Percentiles rank a stretch among this genome's conserved stretches.
These are phyloP conservation scores for Cephalopachus bancanus DNA, from an alignment of 2,797 vertebrate genomes.

Conservation along the genomic window DNA sequence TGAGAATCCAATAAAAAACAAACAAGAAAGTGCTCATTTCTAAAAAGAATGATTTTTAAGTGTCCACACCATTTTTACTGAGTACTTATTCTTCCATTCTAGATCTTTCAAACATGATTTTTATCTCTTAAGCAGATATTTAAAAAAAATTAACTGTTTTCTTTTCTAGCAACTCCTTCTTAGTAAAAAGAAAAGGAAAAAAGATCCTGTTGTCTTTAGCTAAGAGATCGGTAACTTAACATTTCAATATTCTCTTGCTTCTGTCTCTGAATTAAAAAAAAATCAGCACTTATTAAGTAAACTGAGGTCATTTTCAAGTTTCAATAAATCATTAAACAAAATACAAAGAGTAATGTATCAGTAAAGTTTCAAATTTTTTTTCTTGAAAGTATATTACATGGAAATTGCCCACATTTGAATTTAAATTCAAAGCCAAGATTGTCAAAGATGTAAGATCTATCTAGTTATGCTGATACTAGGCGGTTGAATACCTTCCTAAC, in stretches of 20 bases:
- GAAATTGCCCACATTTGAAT: constrained; percentile 40
- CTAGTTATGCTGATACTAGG: not conserved
- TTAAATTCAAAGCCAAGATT: constrained; percentile 59
- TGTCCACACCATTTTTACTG: not conserved
- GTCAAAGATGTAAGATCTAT: not conserved
- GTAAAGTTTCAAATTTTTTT: constrained; percentile 8
- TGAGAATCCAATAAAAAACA: constrained; percentile 14
- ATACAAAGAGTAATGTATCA: constrained; percentile 20
- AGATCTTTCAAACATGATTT: not conserved
- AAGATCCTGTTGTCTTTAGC: not conserved
- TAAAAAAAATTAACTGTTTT: not conserved
- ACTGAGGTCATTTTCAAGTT: constrained; percentile 52
- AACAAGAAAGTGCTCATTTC: constrained; percentile 33
- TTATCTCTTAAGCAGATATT: constrained; percentile 34
- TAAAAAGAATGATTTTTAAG: not conserved
- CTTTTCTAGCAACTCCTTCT: constrained; percentile 5
- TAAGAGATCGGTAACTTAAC: constrained; percentile 49
- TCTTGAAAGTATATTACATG: constrained; percentile 8
- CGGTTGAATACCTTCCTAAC: not conserved
- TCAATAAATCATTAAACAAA: constrained; percentile 60
- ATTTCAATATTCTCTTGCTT: not conserved
- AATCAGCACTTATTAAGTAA: constrained; percentile 14
- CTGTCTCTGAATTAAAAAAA: too few species aligned
- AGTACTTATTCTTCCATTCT: constrained; percentile 19
- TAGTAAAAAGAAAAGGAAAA: constrained; percentile 24